phyloP scores from a whole-genome alignment of 2,113 vertebrate genomes.

The Barnardius zonarius region DNA sequence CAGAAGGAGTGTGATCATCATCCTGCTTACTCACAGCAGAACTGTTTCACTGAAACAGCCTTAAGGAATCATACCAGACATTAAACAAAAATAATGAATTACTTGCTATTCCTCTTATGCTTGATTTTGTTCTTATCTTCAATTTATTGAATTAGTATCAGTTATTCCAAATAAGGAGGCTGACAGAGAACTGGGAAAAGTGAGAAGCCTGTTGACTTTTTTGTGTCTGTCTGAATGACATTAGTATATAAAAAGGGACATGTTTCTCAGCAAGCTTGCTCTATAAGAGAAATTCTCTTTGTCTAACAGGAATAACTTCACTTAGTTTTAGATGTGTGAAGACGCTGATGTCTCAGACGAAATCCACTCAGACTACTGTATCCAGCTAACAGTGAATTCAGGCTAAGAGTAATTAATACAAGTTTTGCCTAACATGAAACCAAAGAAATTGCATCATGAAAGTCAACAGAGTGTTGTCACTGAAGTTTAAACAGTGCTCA shows the following conservation, averaged over 20 bases:
- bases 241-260: neutral
- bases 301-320: neutral
- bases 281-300: neutral
- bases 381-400: neutral
- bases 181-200: neutral
- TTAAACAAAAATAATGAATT: neutral
- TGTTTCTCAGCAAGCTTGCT: neutral
- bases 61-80: neutral
- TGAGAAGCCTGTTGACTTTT: neutral
- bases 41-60: neutral
- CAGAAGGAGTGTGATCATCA: neutral
- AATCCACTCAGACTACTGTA: neutral
- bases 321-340: neutral
- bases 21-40: neutral
- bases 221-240: neutral
- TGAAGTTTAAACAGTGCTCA: neutral
- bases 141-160: neutral
- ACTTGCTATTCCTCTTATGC: neutral
- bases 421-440: neutral
- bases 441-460: neutral
- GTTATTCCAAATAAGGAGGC: neutral
- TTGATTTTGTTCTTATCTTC: neutral
- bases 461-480: neutral
- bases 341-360: neutral
- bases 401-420: neutral